Percentiles rank a stretch among this genome's conserved stretches.
Evolutionary conservation across 2,888 invertebrate genomes (phyloP).

Genomic region (Tachina lurida): DNA sequence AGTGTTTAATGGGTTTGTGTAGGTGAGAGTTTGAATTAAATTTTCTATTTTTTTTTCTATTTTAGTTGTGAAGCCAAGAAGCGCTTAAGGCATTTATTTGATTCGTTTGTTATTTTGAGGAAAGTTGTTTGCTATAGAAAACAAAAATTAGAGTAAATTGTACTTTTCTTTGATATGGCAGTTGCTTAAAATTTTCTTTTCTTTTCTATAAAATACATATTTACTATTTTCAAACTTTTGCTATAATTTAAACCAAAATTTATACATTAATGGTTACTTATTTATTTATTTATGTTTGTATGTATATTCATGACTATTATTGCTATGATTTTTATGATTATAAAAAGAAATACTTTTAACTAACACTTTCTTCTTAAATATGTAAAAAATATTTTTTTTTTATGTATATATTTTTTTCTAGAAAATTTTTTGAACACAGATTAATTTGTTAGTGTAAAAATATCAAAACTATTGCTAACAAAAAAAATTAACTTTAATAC

Average conservation of each 20-base stretch:
- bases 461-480: conserved; percentile 43
- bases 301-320: conserved; percentile 31
- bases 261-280: conserved; percentile 9
- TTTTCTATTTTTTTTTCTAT: background rate
- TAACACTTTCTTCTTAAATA: conserved; percentile 50
- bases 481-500: conserved; percentile 62
- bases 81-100: conserved; percentile 27
- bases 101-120: conserved; percentile 15
- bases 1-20: background rate
- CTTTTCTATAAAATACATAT: conserved; percentile 59
- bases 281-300: too few species aligned
- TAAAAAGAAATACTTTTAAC: conserved; percentile 55
- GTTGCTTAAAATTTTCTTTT: conserved; percentile 53
- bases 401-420: conserved; percentile 13
- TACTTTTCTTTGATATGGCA: conserved; percentile 70
- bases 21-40: background rate
- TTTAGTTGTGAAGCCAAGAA: conserved; percentile 16
- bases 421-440: conserved; percentile 69
- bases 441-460: conserved; percentile 64
- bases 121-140: conserved; percentile 33
- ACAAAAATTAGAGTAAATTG: conserved; percentile 61
- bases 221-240: conserved; percentile 37
- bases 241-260: conserved; percentile 41
- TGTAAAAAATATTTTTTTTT: conserved; percentile 9
- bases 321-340: conserved; percentile 33